Base-by-base conservation (phyloP, 2,888 invertebrate species). In the Tetropium fuscum region DNA sequence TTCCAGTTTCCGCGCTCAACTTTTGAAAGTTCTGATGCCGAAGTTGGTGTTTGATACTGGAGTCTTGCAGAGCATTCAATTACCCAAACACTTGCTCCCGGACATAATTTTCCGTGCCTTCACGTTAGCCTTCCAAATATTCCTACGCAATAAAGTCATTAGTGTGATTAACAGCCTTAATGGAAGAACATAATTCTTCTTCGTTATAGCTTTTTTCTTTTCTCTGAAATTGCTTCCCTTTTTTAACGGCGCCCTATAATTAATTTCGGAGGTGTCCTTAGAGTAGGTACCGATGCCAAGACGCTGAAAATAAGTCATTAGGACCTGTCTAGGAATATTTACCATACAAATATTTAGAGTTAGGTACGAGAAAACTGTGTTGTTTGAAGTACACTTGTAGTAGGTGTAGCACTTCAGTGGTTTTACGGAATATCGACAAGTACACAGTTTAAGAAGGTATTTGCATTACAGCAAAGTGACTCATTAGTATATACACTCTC, bases 71-170 rank as follows among this genome's bases (percentile, higher is more conserved):
- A 16, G 58, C 66, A 63, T 63, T 62, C 66, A 64, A 66, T 66
- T 64, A 66, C 61, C 56, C 63, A 61, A 66, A 66, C 63, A 66
- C 60, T 64, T 64, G 66, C 63, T 61, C 54, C 61, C 53, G 63
- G 56, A 61, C 58, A 61, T 66, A 66, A 66, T 66, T 66, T 51
- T 60, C 54, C 47, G 45, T 59, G 63, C 55, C 60, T 63, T 66
- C 63, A 60, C 63, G 61, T 56, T 56, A 53, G 45, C 58, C 63
- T 60, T 41, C 48, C 60, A 60, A 64, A 64, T 67, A 64, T 64
- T 64, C 64, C 64, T 60, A 38, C 49, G 64, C 63, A 72, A 69
- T 69, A 70, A 72, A 74, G 69, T 74, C 74, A 74, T 74, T 74
- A 73, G 70, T 70, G 68, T 72, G 72, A 74, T 73, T 73, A 73